Evolutionary conservation across 2,888 invertebrate genomes (phyloP).

Genomic region (Pseudanteris insignis): DNA sequence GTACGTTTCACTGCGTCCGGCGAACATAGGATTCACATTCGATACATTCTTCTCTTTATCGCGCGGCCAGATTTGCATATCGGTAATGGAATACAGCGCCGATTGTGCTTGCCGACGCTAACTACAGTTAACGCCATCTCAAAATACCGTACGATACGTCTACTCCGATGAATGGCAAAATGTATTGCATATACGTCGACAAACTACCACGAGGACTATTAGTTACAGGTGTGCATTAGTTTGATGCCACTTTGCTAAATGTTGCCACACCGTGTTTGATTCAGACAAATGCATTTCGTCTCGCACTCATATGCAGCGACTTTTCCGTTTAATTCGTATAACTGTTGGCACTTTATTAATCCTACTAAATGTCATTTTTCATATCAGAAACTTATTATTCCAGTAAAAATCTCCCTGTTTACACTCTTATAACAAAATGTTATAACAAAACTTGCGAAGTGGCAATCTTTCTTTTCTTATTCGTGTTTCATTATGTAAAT

Average conservation of each 20-base stretch:
- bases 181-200: constrained; percentile 34
- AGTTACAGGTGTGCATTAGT: constrained; percentile 37
- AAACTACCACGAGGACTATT: constrained; percentile 25
- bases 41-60: constrained; percentile 50
- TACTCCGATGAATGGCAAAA: constrained; percentile 37
- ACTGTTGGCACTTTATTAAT: no score
- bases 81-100: constrained; percentile 47
- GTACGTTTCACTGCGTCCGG: constrained; percentile 27
- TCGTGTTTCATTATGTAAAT: no score
- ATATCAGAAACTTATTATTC: no score
- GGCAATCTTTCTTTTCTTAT: no score
- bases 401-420: no score
- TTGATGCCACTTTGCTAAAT: constrained; percentile 24
- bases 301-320: no score
- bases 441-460: no score
- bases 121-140: constrained; percentile 39
- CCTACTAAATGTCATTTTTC: no score
- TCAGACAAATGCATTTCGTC: constrained; percentile 20
- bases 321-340: no score
- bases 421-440: no score
- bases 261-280: not conserved
- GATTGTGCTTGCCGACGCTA: constrained; percentile 39
- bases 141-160: constrained; percentile 43
- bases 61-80: constrained; percentile 49
- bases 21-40: constrained; percentile 49